Evolutionary conservation across 2,888 invertebrate genomes (phyloP), one percentile per base, ranked within the genome.

Genomic region (Tenthredo scrophulariae): DNA sequence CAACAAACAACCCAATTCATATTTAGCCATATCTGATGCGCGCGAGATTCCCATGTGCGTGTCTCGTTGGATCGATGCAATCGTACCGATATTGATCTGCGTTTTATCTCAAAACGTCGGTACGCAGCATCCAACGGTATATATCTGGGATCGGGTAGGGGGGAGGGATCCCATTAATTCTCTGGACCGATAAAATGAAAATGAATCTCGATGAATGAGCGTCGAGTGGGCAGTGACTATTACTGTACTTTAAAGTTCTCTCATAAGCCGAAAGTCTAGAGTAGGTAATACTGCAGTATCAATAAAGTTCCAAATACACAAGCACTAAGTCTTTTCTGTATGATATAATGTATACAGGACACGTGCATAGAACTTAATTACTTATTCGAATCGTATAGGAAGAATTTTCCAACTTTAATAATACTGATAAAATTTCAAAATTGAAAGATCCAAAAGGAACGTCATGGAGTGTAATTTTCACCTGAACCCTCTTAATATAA

Each of bases 71-170:
- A 88, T 88, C 87, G 87, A 87, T 87, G 86, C 83, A 86, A 86
- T 86, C 86, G 75, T 80, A 83, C 87, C 85, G 87, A 87, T 89
- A 89, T 88, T 87, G 86, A 88, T 88, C 72, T 74, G 87, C 87
- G 87, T 86, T 85, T 87, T 86, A 84, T 87, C 80, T 87, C 79
- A 85, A 88, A 85, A 87, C 86, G 86, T 87, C 84, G 86, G 86
- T 85, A 83, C 54, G 85, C 86, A 62, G 80, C 80, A 80, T 80
- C 62, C 37, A 37, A 65, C 13, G 10, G 10, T 50, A 18, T 65
- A 22, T 43, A 80, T 80, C 58, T 29, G 79, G 22, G 2, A 1
- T 18, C 29, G 10, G 15, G 54, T 13, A 40, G 22, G 6, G 29
- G 13, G 0, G 29, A 13, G 65, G 58, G 54, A 65, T 80, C 58